Evolutionary conservation across 2,797 vertebrate species (phyloP), one percentile per base, ranked within the genome.

Genomic region (Astyanax mexicanus): DNA sequence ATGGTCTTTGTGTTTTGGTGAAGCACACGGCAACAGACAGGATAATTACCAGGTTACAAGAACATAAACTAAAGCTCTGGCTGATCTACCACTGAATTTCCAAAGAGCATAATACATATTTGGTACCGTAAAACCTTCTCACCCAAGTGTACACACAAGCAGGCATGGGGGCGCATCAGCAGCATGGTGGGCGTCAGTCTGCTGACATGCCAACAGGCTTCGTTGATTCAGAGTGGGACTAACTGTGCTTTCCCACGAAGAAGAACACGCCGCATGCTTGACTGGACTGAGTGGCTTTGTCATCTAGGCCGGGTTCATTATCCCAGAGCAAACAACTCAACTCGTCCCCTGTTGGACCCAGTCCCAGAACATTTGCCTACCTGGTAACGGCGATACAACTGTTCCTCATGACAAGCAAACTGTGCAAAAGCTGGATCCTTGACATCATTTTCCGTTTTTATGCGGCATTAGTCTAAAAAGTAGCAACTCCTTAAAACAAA

Each of bases 321-420:
- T 37, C 76, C 52, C 57, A 49, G 54, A 35, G 77, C 71, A 83
- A 81, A 83, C 79, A 25, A 81, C 40, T 52, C 79, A 25, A 81
- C 40, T 52, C 49, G 44, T 75, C 58, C 62, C 54, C 29, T 23
- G 19, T 15, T 54, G 62, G 61, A 67, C 11, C 21, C 35, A 6
- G 61, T 73, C 62, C 64, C 54, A 61, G 45, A 67, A 13, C 65
- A 21, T 17, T 13, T 2, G 45, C 27, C 44, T 67, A 49, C 65
- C 65, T 67, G 27, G 5, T 38, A 60, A 37, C 32, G 19, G 15
- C 29, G 1, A 19, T 37, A 57, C 17, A n/a, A 47, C 47, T n/a
- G 44, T 49, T 35, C 25, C 27, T 40, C 1, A 15, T 32, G 27
- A 19, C 27, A 51, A 49, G 13, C 4, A 3, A 27, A 19, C 13